Percentiles rank a stretch among this genome's conserved stretches.
phyloP scores from a whole-genome alignment of 2,888 invertebrate species.

The Diploptera punctata region DNA sequence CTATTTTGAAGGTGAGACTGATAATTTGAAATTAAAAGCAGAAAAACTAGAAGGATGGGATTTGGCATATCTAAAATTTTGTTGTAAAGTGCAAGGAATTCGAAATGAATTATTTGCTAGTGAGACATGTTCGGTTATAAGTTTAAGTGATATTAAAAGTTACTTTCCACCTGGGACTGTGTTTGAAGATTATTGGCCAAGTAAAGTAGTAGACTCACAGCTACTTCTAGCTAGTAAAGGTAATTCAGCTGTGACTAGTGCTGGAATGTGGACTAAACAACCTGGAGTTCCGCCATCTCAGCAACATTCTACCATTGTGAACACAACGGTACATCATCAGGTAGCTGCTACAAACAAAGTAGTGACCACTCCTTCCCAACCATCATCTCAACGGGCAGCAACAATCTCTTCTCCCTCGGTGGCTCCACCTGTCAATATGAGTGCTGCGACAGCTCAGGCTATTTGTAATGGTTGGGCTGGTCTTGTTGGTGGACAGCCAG shows the following conservation, averaged over 20 bases:
- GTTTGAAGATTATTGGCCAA: slow-evolving; percentile 94
- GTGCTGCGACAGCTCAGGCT: slow-evolving; percentile 48
- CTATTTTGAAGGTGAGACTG: slow-evolving; percentile 87
- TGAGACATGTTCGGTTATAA: slow-evolving; percentile 90
- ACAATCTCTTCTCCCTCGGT: slow-evolving; percentile 14
- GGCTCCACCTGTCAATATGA: slow-evolving; percentile 16
- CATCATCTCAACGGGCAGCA: slow-evolving; percentile 58
- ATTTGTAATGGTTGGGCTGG: slow-evolving; percentile 57
- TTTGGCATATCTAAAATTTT: slow-evolving; percentile 90
- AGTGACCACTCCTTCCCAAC: slow-evolving; percentile 65
- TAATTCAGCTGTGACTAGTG: slow-evolving; percentile 41
- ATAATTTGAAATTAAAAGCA: slow-evolving; percentile 85
- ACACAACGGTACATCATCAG: slow-evolving; percentile 46
- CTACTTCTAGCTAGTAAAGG: slow-evolving; percentile 66
- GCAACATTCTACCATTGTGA: slow-evolving; percentile 16
- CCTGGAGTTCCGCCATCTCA: slow-evolving; percentile 42
- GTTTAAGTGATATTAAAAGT: slow-evolving; percentile 87
- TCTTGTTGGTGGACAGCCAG: slow-evolving; percentile 56
- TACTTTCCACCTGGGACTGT: slow-evolving; percentile 89
- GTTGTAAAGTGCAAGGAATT: slow-evolving; percentile 93
- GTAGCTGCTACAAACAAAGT: slow-evolving; percentile 74
- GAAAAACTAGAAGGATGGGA: slow-evolving; percentile 92
- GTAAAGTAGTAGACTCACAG: slow-evolving; percentile 84
- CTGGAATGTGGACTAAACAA: slow-evolving; percentile 46
- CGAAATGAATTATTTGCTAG: slow-evolving; percentile 89